Evolutionary conservation across 2,888 invertebrate genomes (phyloP).

Genomic region (Heliconius charithonia): DNA sequence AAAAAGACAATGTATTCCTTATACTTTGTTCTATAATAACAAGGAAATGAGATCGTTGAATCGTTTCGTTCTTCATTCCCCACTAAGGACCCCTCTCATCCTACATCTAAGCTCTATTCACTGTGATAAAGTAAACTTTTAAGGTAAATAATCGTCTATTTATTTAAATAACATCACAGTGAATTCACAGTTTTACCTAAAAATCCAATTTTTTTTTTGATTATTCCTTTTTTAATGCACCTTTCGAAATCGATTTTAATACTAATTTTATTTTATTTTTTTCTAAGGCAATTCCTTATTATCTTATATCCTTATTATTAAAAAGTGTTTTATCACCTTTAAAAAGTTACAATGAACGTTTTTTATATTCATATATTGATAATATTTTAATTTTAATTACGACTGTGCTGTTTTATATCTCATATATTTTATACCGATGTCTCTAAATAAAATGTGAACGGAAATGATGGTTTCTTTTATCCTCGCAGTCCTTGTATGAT

Average conservation of each 20-base stretch:
- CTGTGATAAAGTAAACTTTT: conserved; percentile 65
- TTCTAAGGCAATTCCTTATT: conserved; percentile 22
- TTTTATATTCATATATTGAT: conserved; percentile 69
- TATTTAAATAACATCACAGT: conserved; percentile 62
- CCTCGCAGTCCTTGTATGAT: not conserved
- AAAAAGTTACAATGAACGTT: conserved; percentile 55
- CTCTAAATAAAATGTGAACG: conserved; percentile 82
- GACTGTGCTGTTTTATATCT: conserved; percentile 83
- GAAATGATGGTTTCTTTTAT: conserved; percentile 43
- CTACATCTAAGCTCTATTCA: conserved; percentile 64
- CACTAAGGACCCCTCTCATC: conserved; percentile 46
- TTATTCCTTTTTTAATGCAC: conserved; percentile 43
- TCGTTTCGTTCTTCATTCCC: conserved; percentile 27
- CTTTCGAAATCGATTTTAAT: conserved; percentile 43
- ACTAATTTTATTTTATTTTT: conserved; percentile 27
- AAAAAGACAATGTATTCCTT: too few species aligned
- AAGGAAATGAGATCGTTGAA: not conserved
- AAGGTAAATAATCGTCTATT: conserved; percentile 36
- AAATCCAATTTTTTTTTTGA: conserved; percentile 30
- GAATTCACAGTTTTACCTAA: conserved; percentile 52
- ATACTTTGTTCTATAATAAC: conserved; percentile 2
- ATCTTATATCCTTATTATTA: too few species aligned
- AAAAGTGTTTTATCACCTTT: conserved; percentile 38
- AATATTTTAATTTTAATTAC: conserved; percentile 79
- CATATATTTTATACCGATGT: conserved; percentile 84